Percentiles rank a stretch among this genome's conserved stretches.
Conservation (phyloP, 2,888 invertebrate species). For the Teleogryllus oceanicus region DNA sequence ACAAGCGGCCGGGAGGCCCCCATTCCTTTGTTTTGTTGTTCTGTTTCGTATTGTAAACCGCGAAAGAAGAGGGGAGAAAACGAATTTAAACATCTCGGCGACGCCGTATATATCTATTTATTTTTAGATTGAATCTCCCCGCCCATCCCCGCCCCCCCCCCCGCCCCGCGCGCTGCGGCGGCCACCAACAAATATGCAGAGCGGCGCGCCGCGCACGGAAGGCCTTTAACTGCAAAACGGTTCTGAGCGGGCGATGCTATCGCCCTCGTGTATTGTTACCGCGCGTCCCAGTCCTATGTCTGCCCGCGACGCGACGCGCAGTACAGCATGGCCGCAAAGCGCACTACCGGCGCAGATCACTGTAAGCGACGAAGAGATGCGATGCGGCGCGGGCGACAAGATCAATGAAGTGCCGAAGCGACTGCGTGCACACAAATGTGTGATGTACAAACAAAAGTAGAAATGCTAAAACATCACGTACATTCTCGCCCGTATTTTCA, state of each 20-base stretch:
- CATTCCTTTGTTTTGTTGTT: not conserved
- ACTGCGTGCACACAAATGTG: too few species aligned
- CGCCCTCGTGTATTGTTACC: not conserved
- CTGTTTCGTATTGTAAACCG: not conserved
- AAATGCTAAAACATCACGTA: too few species aligned
- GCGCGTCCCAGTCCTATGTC: not conserved
- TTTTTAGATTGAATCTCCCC: constrained; percentile 8
- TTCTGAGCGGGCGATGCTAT: not conserved
- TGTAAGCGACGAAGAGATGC: too few species aligned
- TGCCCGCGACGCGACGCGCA: not conserved
- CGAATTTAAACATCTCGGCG: not conserved
- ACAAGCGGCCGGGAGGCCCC: not conserved
- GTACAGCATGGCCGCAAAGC: too few species aligned
- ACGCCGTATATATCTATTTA: constrained; percentile 7
- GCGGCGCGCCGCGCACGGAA: not conserved
- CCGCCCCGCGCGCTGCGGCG: not conserved
- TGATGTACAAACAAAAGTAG: too few species aligned
- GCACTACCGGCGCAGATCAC: too few species aligned
- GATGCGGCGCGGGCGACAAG: too few species aligned
- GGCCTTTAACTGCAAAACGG: constrained; percentile 12
- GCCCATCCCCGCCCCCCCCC: not conserved
- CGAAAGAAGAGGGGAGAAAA: not conserved
- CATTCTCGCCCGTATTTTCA: too few species aligned
- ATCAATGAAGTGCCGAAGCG: too few species aligned
- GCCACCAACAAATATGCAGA: constrained; percentile 3